These are phyloP conservation scores for Disparrhopalites patrizii DNA, from an alignment of 2,888 invertebrate species.

Conservation along the genomic window DNA sequence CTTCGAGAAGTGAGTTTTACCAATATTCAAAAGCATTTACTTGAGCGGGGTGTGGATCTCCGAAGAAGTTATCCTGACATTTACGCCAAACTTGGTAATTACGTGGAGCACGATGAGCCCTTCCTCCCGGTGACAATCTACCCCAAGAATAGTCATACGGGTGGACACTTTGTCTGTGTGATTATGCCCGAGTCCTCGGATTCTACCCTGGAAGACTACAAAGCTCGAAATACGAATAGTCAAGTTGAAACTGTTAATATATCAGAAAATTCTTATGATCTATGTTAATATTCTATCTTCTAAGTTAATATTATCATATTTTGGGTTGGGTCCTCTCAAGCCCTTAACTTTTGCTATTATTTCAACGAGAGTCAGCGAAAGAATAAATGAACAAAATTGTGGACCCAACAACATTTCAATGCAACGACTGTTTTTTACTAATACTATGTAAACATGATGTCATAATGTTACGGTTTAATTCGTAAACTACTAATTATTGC, in stretches of 20 bases:
- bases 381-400: too few relatives aligned
- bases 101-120: conserved; percentile 72
- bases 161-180: conserved; percentile 82
- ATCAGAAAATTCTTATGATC: conserved; percentile 4
- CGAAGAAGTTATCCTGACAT: conserved; percentile 84
- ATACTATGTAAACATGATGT: too few relatives aligned
- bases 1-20: conserved; percentile 71
- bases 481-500: too few relatives aligned
- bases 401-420: too few relatives aligned
- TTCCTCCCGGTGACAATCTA: conserved; percentile 85
- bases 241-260: conserved; percentile 25
- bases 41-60: conserved; percentile 73
- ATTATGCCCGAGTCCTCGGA: conserved; percentile 73
- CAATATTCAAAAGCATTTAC: conserved; percentile 74
- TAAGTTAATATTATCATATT: too few relatives aligned
- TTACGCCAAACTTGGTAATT: conserved; percentile 72
- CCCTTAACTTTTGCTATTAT: too few relatives aligned
- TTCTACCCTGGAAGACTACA: conserved; percentile 1
- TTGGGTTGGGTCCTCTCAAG: too few relatives aligned
- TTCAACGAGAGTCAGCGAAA: too few relatives aligned
- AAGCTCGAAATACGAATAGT: background rate
- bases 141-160: conserved; percentile 73
- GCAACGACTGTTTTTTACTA: too few relatives aligned
- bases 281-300: too few relatives aligned
- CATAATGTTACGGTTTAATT: too few relatives aligned